phyloP scores from a whole-genome alignment of 2,888 invertebrate genomes.

The Formica aserva region DNA sequence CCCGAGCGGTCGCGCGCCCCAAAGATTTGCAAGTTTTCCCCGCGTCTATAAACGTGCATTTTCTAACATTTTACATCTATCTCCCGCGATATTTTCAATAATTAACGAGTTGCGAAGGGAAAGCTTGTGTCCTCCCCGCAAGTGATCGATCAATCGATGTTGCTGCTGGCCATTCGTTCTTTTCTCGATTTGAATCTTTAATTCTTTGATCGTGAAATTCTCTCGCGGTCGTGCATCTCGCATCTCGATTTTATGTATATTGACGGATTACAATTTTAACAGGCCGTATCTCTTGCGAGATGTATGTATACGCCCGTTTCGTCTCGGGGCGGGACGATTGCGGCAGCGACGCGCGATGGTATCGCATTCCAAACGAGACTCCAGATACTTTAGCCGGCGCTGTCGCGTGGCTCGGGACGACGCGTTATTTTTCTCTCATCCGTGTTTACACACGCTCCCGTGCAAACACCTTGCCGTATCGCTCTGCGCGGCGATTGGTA shows the following conservation, averaged over 20 bases:
- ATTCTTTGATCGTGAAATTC: not conserved
- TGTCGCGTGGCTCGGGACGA: constrained; percentile 63
- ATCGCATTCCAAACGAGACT: constrained; percentile 68
- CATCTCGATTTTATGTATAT: not conserved
- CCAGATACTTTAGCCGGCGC: constrained; percentile 60
- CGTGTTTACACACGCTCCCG: constrained; percentile 63
- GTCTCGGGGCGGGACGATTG: not conserved
- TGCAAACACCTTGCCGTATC: constrained; percentile 65
- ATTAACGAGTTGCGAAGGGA: not conserved
- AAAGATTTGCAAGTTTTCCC: constrained; percentile 59
- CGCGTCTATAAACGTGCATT: constrained; percentile 66
- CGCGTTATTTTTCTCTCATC: constrained; percentile 64
- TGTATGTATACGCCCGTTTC: constrained; percentile 10
- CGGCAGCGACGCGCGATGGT: constrained; percentile 46
- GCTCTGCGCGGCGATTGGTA: constrained; percentile 58
- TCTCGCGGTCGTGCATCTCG: not conserved
- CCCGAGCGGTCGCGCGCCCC: constrained; percentile 24
- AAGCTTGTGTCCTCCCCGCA: not conserved
- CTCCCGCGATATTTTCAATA: constrained; percentile 5
- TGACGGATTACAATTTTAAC: not conserved
- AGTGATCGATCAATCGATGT: not conserved
- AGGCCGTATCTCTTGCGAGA: constrained; percentile 44
- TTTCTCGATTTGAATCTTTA: not conserved
- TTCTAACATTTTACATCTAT: constrained; percentile 74
- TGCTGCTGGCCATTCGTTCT: not conserved